phyloP scores from a whole-genome alignment of 2,113 vertebrate genomes.

The Acanthochromis polyacanthus region DNA sequence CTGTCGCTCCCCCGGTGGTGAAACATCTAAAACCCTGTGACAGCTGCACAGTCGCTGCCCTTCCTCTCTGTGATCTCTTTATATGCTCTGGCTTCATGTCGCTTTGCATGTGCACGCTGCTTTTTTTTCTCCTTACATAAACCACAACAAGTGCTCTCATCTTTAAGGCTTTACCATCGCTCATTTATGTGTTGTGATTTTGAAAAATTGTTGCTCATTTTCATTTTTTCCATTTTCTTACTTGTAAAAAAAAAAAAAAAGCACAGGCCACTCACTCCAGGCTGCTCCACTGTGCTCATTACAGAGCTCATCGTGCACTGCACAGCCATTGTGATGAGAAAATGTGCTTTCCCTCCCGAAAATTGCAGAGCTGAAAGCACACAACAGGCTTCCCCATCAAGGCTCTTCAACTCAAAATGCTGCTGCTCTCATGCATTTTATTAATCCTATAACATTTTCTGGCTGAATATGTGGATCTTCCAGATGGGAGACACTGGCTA shows the following conservation, averaged over 20 bases:
- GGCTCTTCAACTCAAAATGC: conserved; percentile 28
- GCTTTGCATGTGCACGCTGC: background rate
- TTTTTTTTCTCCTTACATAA: conserved; percentile 19
- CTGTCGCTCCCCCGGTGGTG: conserved; percentile 40
- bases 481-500: conserved; percentile 53
- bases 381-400: background rate
- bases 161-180: conserved; percentile 1
- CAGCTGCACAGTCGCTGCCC: conserved; percentile 57
- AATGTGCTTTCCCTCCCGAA: conserved; percentile 36
- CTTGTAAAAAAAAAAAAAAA: conserved; percentile 43
- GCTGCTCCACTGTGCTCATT: conserved; percentile 46
- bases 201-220: background rate
- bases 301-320: conserved; percentile 50
- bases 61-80: conserved; percentile 17
- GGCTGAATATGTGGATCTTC: conserved; percentile 16
- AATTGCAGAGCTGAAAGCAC: conserved; percentile 23
- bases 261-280: conserved; percentile 33
- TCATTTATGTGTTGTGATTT: background rate
- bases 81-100: conserved; percentile 19
- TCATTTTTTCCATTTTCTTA: conserved; percentile 3
- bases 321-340: conserved; percentile 44
- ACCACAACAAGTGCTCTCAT: conserved; percentile 4
- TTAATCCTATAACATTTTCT: conserved; percentile 61
- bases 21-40: conserved; percentile 46
- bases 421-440: conserved; percentile 48